Evolutionary conservation across 1,140 invertebrate species (phyloP).

Genomic region (Zelostemma sp.): DNA sequence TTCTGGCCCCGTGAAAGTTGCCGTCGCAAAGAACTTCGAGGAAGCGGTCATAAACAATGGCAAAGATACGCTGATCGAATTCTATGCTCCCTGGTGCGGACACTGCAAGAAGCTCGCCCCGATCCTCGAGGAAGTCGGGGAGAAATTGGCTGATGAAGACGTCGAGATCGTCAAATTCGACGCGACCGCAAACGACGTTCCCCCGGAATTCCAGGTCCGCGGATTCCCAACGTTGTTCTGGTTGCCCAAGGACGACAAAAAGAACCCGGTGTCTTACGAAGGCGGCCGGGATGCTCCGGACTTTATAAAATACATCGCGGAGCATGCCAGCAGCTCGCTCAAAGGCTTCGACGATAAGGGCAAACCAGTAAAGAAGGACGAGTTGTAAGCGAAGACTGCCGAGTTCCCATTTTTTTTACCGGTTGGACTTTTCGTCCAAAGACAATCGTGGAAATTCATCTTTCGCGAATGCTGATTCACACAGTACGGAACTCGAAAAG

Average conservation of each 20-base stretch:
- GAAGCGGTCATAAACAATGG: slow-evolving; percentile 92
- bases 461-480: too few species aligned
- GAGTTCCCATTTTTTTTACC: too few species aligned
- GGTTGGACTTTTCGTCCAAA: too few species aligned
- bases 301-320: slow-evolving; percentile 96
- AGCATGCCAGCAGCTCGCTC: slow-evolving; percentile 90
- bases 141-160: slow-evolving; percentile 90
- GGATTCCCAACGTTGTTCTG: slow-evolving; percentile 99
- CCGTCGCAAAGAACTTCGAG: slow-evolving; percentile 97
- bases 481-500: too few species aligned
- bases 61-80: slow-evolving; percentile 96
- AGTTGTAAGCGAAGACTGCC: slow-evolving; percentile 70
- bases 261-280: slow-evolving; percentile 91
- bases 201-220: slow-evolving; percentile 89
- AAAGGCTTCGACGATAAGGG: slow-evolving; percentile 91
- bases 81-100: slow-evolving; percentile 99
- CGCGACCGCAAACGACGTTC: slow-evolving; percentile 98
- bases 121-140: slow-evolving; percentile 93
- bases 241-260: slow-evolving; percentile 88
- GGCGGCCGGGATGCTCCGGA: slow-evolving; percentile 95
- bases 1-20: slow-evolving; percentile 87
- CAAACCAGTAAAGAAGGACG: slow-evolving; percentile 83
- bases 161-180: slow-evolving; percentile 98
- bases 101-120: slow-evolving; percentile 98
- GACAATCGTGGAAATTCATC: too few species aligned